These are phyloP conservation scores for Lysandra coridon DNA, from an alignment of 2,888 invertebrate species.

Conservation along the genomic window DNA sequence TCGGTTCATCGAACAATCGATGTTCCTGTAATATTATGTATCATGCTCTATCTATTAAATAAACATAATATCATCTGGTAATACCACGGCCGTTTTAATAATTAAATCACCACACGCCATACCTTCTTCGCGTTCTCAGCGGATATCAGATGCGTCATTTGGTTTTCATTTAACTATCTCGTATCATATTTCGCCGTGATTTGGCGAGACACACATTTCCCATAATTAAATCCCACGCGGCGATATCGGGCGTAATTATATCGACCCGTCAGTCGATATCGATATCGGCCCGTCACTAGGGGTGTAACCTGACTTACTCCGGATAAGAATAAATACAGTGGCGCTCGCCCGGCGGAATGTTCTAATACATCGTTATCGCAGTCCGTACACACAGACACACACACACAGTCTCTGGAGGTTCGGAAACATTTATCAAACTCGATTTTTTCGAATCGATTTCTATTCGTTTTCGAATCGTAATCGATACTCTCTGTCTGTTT, in stretches of 20 bases:
- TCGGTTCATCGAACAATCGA: too few relatives aligned
- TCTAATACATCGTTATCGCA: slow-evolving; percentile 79
- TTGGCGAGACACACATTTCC: slow-evolving; percentile 10
- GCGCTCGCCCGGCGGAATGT: slow-evolving; percentile 72
- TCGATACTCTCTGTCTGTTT: slow-evolving; percentile 24
- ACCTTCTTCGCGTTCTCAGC: slow-evolving; percentile 36
- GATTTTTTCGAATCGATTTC: slow-evolving; percentile 39
- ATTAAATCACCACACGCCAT: not conserved
- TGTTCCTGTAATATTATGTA: too few relatives aligned
- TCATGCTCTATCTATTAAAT: too few relatives aligned
- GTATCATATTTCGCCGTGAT: slow-evolving; percentile 16
- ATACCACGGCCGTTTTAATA: not conserved
- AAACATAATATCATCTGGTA: not conserved
- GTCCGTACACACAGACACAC: slow-evolving; percentile 53
- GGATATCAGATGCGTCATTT: slow-evolving; percentile 44
- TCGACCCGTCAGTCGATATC: slow-evolving; percentile 41
- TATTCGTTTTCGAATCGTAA: slow-evolving; percentile 38
- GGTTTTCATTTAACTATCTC: not conserved
- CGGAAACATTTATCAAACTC: slow-evolving; percentile 43
- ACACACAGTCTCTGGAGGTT: slow-evolving; percentile 41
- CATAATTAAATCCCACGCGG: slow-evolving; percentile 25
- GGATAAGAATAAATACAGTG: slow-evolving; percentile 79
- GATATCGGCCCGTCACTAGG: slow-evolving; percentile 63
- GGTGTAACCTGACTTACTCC: slow-evolving; percentile 77
- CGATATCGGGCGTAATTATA: slow-evolving; percentile 39